A percentile compares a stretch with the other conserved stretches of the same genome.
phyloP scores from a whole-genome alignment of 2,888 invertebrate species.

The Ornithoptera alexandrae region DNA sequence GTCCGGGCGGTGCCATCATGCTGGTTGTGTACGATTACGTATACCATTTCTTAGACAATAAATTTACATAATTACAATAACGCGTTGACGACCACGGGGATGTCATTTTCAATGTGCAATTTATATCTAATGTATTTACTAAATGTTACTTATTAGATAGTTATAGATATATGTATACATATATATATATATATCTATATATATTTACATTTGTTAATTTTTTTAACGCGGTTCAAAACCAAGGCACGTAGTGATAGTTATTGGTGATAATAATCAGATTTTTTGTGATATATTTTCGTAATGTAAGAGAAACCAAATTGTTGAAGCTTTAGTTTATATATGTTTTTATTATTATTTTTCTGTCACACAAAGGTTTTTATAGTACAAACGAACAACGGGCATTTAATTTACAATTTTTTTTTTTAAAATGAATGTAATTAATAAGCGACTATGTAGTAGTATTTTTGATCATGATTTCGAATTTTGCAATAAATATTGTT shows the following conservation, averaged over 20 bases:
- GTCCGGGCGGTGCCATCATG: conserved; percentile 98
- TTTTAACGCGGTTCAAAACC: conserved; percentile 16
- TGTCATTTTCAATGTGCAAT: conserved; percentile 15
- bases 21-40: conserved; percentile 94
- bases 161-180: background rate
- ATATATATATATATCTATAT: conserved; percentile 3
- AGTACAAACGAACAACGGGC: conserved; percentile 25
- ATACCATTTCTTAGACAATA: conserved; percentile 84
- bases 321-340: conserved; percentile 4
- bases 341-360: conserved; percentile 8
- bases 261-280: conserved; percentile 19
- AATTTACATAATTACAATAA: conserved; percentile 42
- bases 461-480: conserved; percentile 18
- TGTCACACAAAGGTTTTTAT: conserved; percentile 6
- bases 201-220: conserved; percentile 8
- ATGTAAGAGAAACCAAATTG: conserved; percentile 11
- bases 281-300: conserved; percentile 16
- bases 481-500: conserved; percentile 25
- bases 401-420: conserved; percentile 23
- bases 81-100: conserved; percentile 24
- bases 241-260: conserved; percentile 18
- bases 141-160: conserved; percentile 18
- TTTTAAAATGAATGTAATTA: background rate
- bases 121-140: conserved; percentile 1
- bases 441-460: conserved; percentile 6